Base-by-base conservation (phyloP, 2,113 vertebrate species). In the Lampris incognitus region DNA sequence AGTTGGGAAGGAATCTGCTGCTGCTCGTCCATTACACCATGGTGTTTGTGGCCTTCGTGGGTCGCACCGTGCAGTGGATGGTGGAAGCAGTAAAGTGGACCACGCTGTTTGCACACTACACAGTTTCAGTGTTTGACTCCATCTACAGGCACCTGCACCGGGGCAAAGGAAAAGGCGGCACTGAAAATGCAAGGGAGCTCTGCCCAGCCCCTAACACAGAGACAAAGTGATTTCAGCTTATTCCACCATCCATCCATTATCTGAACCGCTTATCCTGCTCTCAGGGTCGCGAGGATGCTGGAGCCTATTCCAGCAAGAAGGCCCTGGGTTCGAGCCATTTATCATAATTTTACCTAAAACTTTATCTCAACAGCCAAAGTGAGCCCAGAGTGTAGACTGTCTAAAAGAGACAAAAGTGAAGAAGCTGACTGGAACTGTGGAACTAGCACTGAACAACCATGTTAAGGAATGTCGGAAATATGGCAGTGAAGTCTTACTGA, bases 1-100 rank as follows among this genome's bases (percentile, higher is more conserved):
- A 92, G 83, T 77, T 95, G 57, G 91, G 86, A 4, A 88, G 91
- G 69, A 94, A 91, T 52, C 71, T 95, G 37, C 56, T 93, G 69
- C 76, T 94, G 73, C 84, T 95, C 41, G 90, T 80, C 2, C 88
- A 93, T 85, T 94, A 93, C 85, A 58, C 71, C 66, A 59, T 87
- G 0, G 61, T 92, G 67, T 93, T 91, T 48, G 88, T 81, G 75
- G 76, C 74, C 61, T 93, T 94, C 13, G 74, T 84, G n/a, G 86
- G 81, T 1, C 92, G 88, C 40, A 75, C 74, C 0, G 87, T 91
- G 24, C 81, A 88, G 60, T 92, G 92, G 85, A 79, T 93, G 42
- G 79, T 89, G 73, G 74, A 78, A 3, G 92, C 87, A 0, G 71
- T 91, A 37, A 88, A 74, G 72, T 95, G 93, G 92, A 92, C 85